Evolutionary conservation across 23 tunicate species (phyloP), one percentile per base, ranked within the genome.

Genomic region (Ascidia mentula): DNA sequence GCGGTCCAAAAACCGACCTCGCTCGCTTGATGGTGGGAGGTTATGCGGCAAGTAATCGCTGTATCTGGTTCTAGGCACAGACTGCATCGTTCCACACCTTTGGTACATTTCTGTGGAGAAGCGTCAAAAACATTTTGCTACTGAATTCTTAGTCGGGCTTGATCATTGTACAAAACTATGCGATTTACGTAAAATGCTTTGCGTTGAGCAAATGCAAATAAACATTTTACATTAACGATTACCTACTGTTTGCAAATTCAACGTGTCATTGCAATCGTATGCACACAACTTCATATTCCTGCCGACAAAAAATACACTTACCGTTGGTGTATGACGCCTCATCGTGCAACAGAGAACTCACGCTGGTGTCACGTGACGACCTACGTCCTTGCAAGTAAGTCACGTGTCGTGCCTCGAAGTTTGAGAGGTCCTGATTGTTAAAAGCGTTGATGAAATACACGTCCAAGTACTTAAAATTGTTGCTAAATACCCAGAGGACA

Each of bases 341-440:
- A 32, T 74, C 78, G 37, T 74, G 78, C 59, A 74, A 18, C 18
- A 74, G 53, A 22, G 78, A 74, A 32, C 53, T 39, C 1, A 6
- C 46, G 53, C 78, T 74, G 18, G 78, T 74, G 53, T 74, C 53
- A 74, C 78, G 78, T 74, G 78, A 74, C 53, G 28, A 37, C 46
- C 75, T 53, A 20, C 15, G 53, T 15, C 15, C 53, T 42, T 53
- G 65, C 28, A 20, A 28, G 24, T 53, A 18, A 3, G 75, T 34
- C 8, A 71, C 4, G 38, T 35, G 75, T 2, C 75, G 38, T 7
- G 1, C 33, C 6, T 71, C 75, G 13, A 18, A 71, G 30, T 71
- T 71, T 5, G 38, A 71, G 6, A 71, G 1, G 75, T 71, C 75
- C 38, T 71, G 75, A 22, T 17, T 17, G n/a, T n/a, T n/a, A n/a